phyloP scores from a whole-genome alignment of 1,140 invertebrate species.

The Caenorhabditis inopinata region DNA sequence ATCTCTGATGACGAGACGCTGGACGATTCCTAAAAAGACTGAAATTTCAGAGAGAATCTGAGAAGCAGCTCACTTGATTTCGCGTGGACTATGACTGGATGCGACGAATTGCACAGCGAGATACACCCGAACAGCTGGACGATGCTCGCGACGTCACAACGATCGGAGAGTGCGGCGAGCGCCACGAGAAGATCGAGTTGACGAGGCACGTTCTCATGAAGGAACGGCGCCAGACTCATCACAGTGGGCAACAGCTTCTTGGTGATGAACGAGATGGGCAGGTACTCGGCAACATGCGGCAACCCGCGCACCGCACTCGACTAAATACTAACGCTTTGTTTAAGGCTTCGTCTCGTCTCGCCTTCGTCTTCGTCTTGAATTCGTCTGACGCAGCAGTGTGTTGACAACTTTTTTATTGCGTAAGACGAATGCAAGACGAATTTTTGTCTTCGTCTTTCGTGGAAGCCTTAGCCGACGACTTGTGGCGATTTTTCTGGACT shows the following conservation, averaged over 20 bases:
- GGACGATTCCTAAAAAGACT: conserved; percentile 59
- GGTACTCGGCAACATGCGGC: conserved; percentile 58
- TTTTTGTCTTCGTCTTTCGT: too few species aligned
- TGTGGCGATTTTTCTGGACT: too few species aligned
- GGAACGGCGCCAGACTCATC: conserved; percentile 52
- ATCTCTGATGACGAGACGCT: conserved; percentile 61
- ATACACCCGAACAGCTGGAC: conserved; percentile 53
- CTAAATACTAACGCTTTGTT: conserved; percentile 45
- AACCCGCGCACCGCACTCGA: conserved; percentile 56
- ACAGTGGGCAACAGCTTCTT: conserved; percentile 56
- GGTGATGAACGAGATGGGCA: conserved; percentile 57
- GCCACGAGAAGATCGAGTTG: conserved; percentile 62
- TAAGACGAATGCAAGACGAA: too few species aligned
- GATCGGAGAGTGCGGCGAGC: conserved; percentile 60
- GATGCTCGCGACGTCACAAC: conserved; percentile 57
- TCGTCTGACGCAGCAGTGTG: too few species aligned
- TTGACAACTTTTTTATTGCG: too few species aligned
- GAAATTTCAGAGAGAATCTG: too few species aligned
- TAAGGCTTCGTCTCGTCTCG: too few species aligned
- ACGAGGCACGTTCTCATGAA: conserved; percentile 61
- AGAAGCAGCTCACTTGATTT: conserved; percentile 59
- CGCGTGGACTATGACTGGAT: conserved; percentile 62
- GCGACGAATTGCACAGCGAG: conserved; percentile 54
- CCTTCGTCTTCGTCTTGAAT: too few species aligned
- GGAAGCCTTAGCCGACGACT: too few species aligned